These are phyloP conservation scores for Melanostoma scalare DNA, from an alignment of 2,888 invertebrate species.

Conservation along the genomic window DNA sequence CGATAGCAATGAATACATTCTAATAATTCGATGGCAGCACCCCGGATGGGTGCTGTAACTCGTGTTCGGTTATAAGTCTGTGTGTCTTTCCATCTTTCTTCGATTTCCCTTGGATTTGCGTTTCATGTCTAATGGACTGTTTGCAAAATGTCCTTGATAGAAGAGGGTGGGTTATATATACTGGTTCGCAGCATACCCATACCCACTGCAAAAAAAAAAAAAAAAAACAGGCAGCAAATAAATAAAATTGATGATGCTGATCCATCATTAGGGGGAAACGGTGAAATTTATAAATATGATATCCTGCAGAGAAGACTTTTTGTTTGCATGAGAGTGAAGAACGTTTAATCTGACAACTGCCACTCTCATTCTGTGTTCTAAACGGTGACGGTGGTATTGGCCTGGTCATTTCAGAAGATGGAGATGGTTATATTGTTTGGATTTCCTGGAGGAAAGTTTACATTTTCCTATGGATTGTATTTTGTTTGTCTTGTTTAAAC, in stretches of 20 bases:
- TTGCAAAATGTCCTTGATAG: slow-evolving; percentile 28
- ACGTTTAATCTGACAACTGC: slow-evolving; percentile 65
- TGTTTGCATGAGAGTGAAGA: slow-evolving; percentile 12
- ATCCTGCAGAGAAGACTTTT: slow-evolving; percentile 37
- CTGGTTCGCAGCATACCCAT: neutral
- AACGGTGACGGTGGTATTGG: neutral
- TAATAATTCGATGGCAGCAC: slow-evolving; percentile 60
- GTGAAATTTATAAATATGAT: slow-evolving; percentile 70
- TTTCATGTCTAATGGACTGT: slow-evolving; percentile 69
- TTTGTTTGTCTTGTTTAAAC: slow-evolving; percentile 61
- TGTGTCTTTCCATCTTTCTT: slow-evolving; percentile 59
- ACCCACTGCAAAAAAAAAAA: neutral
- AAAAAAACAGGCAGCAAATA: slow-evolving; percentile 60
- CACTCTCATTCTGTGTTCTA: slow-evolving; percentile 7
- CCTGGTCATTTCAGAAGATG: slow-evolving; percentile 7
- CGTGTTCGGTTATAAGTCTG: neutral
- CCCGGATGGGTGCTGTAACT: neutral
- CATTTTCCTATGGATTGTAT: slow-evolving; percentile 62
- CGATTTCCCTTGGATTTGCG: slow-evolving; percentile 65
- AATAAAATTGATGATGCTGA: slow-evolving; percentile 75
- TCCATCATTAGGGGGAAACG: slow-evolving; percentile 71
- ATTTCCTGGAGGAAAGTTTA: slow-evolving; percentile 66
- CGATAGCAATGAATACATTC: slow-evolving; percentile 70
- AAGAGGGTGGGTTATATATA: neutral
- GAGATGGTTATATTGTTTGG: slow-evolving; percentile 67